Conservation (phyloP, 2,797 vertebrate species). For the Sebastes kiyomatsui region DNA sequence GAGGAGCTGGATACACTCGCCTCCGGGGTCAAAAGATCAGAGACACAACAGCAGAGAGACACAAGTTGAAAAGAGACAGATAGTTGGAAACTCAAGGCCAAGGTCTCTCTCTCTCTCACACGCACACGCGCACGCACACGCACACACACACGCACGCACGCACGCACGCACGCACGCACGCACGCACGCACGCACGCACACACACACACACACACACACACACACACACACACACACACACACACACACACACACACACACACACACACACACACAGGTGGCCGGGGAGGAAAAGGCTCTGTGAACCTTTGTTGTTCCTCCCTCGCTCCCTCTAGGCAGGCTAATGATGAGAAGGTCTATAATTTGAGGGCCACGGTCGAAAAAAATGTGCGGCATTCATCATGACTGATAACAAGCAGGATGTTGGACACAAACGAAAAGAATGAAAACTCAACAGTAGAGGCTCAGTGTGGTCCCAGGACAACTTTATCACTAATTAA, state of each 20-base stretch:
- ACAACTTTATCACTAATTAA: background rate
- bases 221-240: background rate
- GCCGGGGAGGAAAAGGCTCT: slow-evolving; percentile 21
- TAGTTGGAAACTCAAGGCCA: slow-evolving; percentile 58
- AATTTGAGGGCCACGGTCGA: slow-evolving; percentile 43
- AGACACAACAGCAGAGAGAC: slow-evolving; percentile 32
- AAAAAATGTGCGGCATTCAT: slow-evolving; percentile 47
- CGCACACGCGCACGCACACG: too few relatives aligned
- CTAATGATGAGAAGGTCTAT: slow-evolving; percentile 33
- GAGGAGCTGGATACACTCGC: slow-evolving; percentile 34
- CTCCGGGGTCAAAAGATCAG: slow-evolving; percentile 62
- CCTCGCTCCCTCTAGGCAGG: slow-evolving; percentile 10
- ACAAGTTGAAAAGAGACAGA: slow-evolving; percentile 43
- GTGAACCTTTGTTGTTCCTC: slow-evolving; percentile 19
- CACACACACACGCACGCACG: background rate
- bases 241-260: slow-evolving; percentile 22
- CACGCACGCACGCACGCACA: too few relatives aligned
- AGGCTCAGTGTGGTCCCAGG: background rate
- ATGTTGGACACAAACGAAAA: slow-evolving; percentile 12
- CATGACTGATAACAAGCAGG: slow-evolving; percentile 21
- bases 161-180: too few relatives aligned
- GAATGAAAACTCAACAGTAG: background rate
- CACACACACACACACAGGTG: slow-evolving; percentile 46
- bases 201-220: background rate
- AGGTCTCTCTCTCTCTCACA: slow-evolving; percentile 28